These are phyloP conservation scores for Corythaixoides concolor DNA, from an alignment of 2,113 vertebrate genomes.

Conservation along the genomic window DNA sequence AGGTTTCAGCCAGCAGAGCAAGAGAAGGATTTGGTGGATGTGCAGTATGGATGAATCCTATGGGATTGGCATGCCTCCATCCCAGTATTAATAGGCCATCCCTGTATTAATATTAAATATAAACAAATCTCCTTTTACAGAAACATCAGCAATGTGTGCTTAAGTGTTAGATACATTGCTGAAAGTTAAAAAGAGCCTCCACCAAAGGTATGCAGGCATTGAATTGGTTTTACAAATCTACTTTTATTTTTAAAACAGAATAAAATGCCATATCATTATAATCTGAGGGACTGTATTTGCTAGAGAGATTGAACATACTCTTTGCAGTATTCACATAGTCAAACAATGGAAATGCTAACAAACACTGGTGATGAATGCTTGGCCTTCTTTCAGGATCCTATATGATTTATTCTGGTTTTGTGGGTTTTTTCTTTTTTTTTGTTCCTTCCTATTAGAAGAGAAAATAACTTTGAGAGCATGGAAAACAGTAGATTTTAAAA, in stretches of 20 bases:
- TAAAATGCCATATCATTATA: neutral
- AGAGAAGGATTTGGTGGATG: neutral
- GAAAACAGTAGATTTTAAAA: neutral
- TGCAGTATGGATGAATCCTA: neutral
- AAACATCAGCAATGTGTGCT: neutral
- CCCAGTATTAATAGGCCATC: neutral
- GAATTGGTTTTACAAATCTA: neutral
- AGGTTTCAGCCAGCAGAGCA: neutral
- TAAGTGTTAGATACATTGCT: neutral
- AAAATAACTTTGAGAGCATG: neutral
- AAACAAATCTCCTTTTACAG: neutral
- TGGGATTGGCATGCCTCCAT: neutral
- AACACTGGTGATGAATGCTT: neutral
- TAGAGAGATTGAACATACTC: neutral
- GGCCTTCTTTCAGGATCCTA: neutral
- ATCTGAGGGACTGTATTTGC: neutral
- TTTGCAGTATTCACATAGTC: neutral
- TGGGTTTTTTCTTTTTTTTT: neutral
- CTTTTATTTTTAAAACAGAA: neutral
- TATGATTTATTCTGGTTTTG: neutral
- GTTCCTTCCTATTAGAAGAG: neutral
- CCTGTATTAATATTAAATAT: neutral
- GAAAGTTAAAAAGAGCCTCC: neutral
- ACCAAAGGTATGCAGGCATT: neutral
- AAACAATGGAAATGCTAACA: neutral